These are phyloP conservation scores for Notarius quadriscutis DNA, from an alignment of 2,113 vertebrate species.

Conservation along the genomic window DNA sequence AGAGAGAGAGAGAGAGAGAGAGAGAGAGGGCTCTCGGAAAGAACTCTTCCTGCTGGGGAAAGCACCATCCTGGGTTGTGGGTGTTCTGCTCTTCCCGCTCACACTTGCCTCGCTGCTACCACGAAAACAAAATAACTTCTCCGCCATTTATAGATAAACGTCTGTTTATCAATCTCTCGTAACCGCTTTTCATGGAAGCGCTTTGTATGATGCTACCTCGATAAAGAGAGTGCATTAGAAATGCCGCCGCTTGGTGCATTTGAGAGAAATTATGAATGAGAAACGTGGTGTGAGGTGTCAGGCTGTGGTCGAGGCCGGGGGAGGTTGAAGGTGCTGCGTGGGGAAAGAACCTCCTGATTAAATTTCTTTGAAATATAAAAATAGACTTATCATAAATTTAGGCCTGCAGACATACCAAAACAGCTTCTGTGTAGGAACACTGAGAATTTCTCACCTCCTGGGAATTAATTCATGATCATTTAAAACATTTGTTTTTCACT, in stretches of 20 bases:
- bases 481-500: too few relatives aligned
- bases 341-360: constrained; percentile 50
- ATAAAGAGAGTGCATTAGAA: background rate
- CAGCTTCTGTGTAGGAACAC: constrained; percentile 31
- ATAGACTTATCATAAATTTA: constrained; percentile 55
- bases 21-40: constrained; percentile 47
- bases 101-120: constrained; percentile 16
- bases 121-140: background rate
- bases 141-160: constrained; percentile 1
- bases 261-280: constrained; percentile 33
- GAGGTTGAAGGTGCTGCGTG: constrained; percentile 25
- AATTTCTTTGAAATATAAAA: constrained; percentile 51
- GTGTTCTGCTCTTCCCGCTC: constrained; percentile 47
- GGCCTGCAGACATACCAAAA: constrained; percentile 14
- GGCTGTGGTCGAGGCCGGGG: constrained; percentile 23
- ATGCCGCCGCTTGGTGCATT: background rate
- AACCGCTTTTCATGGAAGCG: constrained; percentile 1
- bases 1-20: background rate
- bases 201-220: too few relatives aligned
- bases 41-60: constrained; percentile 52
- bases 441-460: background rate
- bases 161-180: constrained; percentile 5
- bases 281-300: background rate
- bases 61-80: constrained; percentile 35
- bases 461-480: background rate